Evolutionary conservation across 2,888 invertebrate species (phyloP), one percentile per base, ranked within the genome.

Genomic region (Caenorhabditis panamensis): DNA sequence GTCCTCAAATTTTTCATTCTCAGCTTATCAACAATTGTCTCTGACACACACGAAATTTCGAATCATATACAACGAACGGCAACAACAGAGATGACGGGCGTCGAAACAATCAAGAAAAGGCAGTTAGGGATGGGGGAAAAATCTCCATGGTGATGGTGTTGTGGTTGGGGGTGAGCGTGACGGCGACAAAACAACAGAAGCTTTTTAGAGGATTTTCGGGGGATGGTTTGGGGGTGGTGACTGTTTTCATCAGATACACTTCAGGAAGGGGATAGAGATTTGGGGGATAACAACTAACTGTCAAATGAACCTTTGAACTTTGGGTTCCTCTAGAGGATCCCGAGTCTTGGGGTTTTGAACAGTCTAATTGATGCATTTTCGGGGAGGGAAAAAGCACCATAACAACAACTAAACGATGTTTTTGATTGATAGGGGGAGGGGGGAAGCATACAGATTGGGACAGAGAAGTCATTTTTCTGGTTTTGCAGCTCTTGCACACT

Each of bases 1-100:
- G 84, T 84, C 82, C 80, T 82, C 84, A 66, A 82, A 84, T 61
- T 67, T 84, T 75, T 82, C 75, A 82, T 84, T 84, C 61, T 78
- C 75, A 80, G 72, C 73, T 73, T 81, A 64, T 71, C 76, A 71
- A 76, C 80, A 81, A 71, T 62, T 69, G 76, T 77, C 75, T 77
- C n/a, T n/a, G n/a, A n/a, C n/a, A n/a, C 67, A 76, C 76, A 81
- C 56, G 72, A 71, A 72, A 72, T 56, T 61, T n/a, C n/a, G n/a
- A n/a, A 81, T 68, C 56, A 71, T 75, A 80, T 75, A 80, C 47
- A 47, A 41, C 31, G 20, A 58, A 49, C 16, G n/a, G 51, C 28
- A 61, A 71, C 56, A 68, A 73, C 58, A 79, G 68, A 72, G n/a
- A n/a, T n/a, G n/a, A n/a, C n/a, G 41, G 18, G 58, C 68, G 64